These are phyloP conservation scores for Arctopsyche grandis DNA, from an alignment of 1,140 invertebrate species.

Conservation along the genomic window DNA sequence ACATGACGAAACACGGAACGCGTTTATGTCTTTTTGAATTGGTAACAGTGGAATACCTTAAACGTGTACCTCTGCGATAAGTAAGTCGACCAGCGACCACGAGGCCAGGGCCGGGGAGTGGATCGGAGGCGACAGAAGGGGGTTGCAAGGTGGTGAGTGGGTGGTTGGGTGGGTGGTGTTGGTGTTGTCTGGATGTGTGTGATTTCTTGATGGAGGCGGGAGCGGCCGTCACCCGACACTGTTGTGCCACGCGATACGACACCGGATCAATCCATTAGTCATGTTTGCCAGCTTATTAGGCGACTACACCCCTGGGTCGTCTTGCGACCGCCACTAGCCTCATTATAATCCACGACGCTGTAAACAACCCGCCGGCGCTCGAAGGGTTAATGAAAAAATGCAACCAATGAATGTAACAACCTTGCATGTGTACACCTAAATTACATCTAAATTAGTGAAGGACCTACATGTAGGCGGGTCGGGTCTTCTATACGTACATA, in stretches of 20 bases:
- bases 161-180: neutral
- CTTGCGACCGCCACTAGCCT: constrained; percentile 42
- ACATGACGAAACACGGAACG: no score
- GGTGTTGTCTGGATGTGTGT: constrained; percentile 15
- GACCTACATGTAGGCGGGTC: no score
- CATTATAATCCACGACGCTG: constrained; percentile 27
- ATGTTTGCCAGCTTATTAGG: constrained; percentile 54
- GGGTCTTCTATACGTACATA: no score
- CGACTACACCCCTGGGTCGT: constrained; percentile 47
- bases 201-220: constrained; percentile 34
- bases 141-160: neutral
- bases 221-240: constrained; percentile 47
- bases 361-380: constrained; percentile 1
- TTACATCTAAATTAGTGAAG: no score
- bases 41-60: no score
- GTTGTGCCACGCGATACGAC: constrained; percentile 46
- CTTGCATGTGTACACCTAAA: no score
- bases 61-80: no score
- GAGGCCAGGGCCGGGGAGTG: no score
- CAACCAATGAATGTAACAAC: neutral
- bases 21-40: no score
- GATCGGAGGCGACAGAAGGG: no score
- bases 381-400: neutral
- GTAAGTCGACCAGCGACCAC: no score
- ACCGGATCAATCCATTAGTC: constrained; percentile 55